Evolutionary conservation across 1,140 invertebrate species (phyloP).

Genomic region (Diachasmimorpha longicaudata): DNA sequence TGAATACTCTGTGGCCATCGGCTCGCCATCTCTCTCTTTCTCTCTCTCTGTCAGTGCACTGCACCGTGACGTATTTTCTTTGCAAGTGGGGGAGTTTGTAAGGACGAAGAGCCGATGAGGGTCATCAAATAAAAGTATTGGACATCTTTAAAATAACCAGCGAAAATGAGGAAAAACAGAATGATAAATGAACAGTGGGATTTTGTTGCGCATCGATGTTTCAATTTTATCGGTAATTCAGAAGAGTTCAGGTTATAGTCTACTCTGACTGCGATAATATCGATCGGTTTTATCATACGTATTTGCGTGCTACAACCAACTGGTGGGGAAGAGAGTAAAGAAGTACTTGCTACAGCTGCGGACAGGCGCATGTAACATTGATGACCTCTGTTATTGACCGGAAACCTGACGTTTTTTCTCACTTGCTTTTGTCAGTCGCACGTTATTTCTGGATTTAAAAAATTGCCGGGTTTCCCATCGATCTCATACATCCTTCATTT

Average conservation of each 20-base stretch:
- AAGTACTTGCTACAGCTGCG: slow-evolving; percentile 1
- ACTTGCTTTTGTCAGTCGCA: not conserved
- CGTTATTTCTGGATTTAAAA: no score
- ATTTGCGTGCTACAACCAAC: not conserved
- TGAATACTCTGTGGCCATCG: not conserved
- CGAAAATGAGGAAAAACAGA: no score
- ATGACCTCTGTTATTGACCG: slow-evolving; percentile 4
- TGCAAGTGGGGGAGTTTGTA: not conserved
- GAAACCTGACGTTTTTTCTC: not conserved
- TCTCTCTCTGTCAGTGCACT: not conserved
- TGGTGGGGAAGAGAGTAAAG: slow-evolving; percentile 6
- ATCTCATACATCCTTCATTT: not conserved
- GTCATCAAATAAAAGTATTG: not conserved
- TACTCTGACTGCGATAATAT: not conserved
- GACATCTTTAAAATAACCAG: no score
- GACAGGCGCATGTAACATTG: slow-evolving; percentile 3
- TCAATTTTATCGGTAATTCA: not conserved
- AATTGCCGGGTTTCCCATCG: not conserved
- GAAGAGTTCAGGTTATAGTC: not conserved
- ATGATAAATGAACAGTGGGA: no score
- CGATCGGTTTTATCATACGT: not conserved
- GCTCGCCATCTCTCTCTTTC: not conserved
- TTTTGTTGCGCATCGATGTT: not conserved
- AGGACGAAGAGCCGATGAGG: not conserved
- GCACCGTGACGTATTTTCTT: not conserved